A percentile compares a stretch with the other conserved stretches of the same genome.
These are phyloP conservation scores for Temnothorax curvispinosus DNA, from an alignment of 1,140 invertebrate genomes.

Conservation along the genomic window DNA sequence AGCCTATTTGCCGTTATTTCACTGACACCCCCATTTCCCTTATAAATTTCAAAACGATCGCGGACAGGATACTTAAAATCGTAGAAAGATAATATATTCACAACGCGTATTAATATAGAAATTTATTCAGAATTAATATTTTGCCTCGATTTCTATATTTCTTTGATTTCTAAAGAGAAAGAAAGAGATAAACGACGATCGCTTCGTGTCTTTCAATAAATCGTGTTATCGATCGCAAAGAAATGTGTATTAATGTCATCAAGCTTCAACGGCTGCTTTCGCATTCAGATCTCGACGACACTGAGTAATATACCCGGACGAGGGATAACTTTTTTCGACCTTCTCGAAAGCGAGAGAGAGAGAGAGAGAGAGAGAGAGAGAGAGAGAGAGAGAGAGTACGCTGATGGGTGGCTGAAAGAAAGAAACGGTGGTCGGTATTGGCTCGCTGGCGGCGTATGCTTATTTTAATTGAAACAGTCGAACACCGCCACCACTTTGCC, in stretches of 20 bases:
- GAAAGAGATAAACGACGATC: background rate
- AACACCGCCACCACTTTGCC: constrained; percentile 74
- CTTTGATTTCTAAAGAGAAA: background rate
- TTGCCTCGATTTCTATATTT: background rate
- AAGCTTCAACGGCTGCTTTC: constrained; percentile 73
- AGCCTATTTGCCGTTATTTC: constrained; percentile 73
- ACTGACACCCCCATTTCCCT: constrained; percentile 35
- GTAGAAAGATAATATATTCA: background rate
- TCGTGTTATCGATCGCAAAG: background rate
- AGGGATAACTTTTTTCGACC: constrained; percentile 71
- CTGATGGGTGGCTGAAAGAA: constrained; percentile 47
- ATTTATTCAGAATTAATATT: background rate
- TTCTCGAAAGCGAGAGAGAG: constrained; percentile 40
- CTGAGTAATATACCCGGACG: constrained; percentile 83
- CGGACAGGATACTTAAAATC: background rate
- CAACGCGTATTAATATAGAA: background rate
- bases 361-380: background rate
- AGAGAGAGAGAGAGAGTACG: background rate
- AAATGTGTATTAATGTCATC: constrained; percentile 70
- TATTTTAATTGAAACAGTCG: constrained; percentile 86
- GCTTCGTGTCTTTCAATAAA: constrained; percentile 28
- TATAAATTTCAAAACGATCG: constrained; percentile 45
- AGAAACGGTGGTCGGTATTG: constrained; percentile 70
- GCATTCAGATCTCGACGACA: constrained; percentile 83
- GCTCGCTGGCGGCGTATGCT: constrained; percentile 82